Percentiles rank a stretch among this genome's conserved stretches.
These are phyloP conservation scores for Arion vulgaris DNA, from an alignment of 1,140 invertebrate genomes.

Conservation along the genomic window DNA sequence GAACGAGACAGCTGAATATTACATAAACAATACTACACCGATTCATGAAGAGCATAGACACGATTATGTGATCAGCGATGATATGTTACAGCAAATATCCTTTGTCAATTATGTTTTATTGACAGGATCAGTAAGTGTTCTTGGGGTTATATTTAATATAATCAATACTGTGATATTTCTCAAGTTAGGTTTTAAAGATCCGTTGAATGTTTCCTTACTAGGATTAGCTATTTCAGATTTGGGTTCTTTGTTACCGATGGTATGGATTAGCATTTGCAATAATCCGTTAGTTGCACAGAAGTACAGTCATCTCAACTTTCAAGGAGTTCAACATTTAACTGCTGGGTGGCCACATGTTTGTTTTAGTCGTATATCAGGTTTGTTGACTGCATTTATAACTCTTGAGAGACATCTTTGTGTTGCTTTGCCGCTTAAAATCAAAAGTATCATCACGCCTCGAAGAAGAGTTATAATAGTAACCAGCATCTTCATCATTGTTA, in stretches of 20 bases:
- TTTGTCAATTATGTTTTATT: constrained; percentile 29
- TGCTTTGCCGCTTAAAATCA: constrained; percentile 7
- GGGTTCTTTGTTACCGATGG: constrained; percentile 2
- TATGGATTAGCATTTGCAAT: constrained; percentile 28
- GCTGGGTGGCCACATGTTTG: constrained; percentile 26
- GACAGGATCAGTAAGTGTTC: constrained; percentile 25
- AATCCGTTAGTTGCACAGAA: constrained; percentile 16
- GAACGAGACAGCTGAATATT: not conserved
- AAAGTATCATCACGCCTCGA: constrained; percentile 1
- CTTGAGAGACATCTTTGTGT: constrained; percentile 38
- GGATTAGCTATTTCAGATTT: constrained; percentile 14
- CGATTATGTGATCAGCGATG: constrained; percentile 23
- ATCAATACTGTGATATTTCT: constrained; percentile 34
- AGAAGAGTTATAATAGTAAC: constrained; percentile 20
- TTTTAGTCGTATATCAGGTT: constrained; percentile 35
- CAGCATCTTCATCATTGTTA: constrained; percentile 1
- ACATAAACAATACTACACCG: not conserved
- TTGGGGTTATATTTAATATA: constrained; percentile 29
- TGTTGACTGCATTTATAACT: constrained; percentile 36
- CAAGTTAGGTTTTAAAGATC: constrained; percentile 13
- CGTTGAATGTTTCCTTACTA: constrained; percentile 34
- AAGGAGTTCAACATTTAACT: constrained; percentile 26
- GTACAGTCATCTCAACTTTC: constrained; percentile 10
- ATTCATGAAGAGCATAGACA: not conserved
- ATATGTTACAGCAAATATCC: constrained; percentile 10